phyloP scores from a whole-genome alignment of 2,797 vertebrate genomes.

The Florisuga fusca region DNA sequence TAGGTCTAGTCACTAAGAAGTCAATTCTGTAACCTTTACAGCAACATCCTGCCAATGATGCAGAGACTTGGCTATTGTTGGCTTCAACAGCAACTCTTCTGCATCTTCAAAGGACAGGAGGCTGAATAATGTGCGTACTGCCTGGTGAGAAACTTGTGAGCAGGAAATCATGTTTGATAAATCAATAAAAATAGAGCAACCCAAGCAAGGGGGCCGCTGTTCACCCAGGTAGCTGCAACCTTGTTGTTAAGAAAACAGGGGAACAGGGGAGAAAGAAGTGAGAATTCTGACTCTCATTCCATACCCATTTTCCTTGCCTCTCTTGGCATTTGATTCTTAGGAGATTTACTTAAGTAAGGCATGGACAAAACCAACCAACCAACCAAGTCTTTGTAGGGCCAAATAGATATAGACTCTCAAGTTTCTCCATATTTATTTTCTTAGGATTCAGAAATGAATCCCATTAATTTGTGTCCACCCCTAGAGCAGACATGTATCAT shows the following conservation, averaged over 20 bases:
- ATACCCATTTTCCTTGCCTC: neutral
- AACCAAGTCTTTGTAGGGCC: neutral
- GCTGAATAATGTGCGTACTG: neutral
- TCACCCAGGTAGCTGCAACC: neutral
- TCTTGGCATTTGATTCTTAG: neutral
- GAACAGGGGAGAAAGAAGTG: neutral
- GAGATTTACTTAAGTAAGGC: neutral
- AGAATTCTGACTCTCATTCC: neutral
- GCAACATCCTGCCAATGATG: constrained; percentile 42
- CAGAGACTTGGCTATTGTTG: neutral
- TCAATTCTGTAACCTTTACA: neutral
- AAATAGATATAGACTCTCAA: neutral
- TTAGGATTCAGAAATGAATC: neutral
- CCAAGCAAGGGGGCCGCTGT: neutral
- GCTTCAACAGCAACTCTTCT: neutral
- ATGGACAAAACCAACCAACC: neutral
- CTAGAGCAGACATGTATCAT: neutral
- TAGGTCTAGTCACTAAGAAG: neutral
- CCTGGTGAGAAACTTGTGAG: neutral
- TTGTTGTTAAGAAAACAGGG: neutral
- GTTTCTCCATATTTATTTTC: neutral
- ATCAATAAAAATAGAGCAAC: neutral
- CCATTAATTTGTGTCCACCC: neutral
- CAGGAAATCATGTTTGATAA: neutral
- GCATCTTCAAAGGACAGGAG: constrained; percentile 36